Percentiles rank a stretch among this genome's conserved stretches.
Evolutionary conservation across 2,888 invertebrate genomes (phyloP).

Genomic region (Lissonota sp.): DNA sequence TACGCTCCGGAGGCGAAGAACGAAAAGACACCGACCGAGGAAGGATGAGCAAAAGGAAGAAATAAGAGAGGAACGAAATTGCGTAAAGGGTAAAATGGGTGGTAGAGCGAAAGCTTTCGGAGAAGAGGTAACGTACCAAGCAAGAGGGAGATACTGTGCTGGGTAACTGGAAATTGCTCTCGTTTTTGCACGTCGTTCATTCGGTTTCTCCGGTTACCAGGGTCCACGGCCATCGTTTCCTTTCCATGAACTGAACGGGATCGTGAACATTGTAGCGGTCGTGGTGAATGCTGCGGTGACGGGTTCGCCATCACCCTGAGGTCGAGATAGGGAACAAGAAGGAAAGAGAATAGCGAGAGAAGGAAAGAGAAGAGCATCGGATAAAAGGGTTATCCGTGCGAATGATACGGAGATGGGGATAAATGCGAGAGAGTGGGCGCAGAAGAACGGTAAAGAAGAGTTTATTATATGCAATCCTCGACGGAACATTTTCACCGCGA

Average conservation of each 20-base stretch:
- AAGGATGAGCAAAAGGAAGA: slow-evolving; percentile 24
- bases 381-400: slow-evolving; percentile 17
- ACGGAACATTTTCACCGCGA: slow-evolving; percentile 49
- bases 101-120: background rate
- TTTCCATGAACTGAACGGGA: slow-evolving; percentile 9
- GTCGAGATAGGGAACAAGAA: slow-evolving; percentile 24
- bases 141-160: slow-evolving; percentile 26
- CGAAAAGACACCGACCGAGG: slow-evolving; percentile 1
- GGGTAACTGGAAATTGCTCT: slow-evolving; percentile 40
- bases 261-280: slow-evolving; percentile 8
- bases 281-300: slow-evolving; percentile 15
- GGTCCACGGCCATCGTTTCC: background rate
- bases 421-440: background rate
- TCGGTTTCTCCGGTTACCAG: slow-evolving; percentile 38
- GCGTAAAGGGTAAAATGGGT: slow-evolving; percentile 20
- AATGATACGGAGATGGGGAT: slow-evolving; percentile 3
- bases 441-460: slow-evolving; percentile 34
- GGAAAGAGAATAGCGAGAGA: slow-evolving; percentile 10
- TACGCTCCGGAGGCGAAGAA: background rate
- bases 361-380: background rate
- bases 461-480: slow-evolving; percentile 63
- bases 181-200: slow-evolving; percentile 36
- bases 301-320: slow-evolving; percentile 8
- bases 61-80: slow-evolving; percentile 4
- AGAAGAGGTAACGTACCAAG: slow-evolving; percentile 11